phyloP scores from a whole-genome alignment of 2,113 vertebrate species.

The Piaya cayana region DNA sequence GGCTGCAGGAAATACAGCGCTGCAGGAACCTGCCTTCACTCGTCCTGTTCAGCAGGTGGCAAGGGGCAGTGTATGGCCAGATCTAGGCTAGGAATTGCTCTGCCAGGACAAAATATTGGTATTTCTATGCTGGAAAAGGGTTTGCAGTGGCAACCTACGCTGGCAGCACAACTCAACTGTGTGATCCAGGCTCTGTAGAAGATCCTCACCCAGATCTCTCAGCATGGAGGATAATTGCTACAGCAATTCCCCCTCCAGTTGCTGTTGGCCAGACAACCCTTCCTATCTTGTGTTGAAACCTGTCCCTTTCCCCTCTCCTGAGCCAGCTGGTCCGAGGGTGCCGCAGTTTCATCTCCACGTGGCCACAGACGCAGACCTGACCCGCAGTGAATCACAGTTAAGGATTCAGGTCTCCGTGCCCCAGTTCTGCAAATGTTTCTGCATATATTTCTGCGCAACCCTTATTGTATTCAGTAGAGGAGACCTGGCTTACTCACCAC shows the following conservation, averaged over 20 bases:
- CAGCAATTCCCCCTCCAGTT: not conserved
- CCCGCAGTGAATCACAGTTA: not conserved
- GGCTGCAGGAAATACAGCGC: not conserved
- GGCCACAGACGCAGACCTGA: not conserved
- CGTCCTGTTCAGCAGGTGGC: not conserved
- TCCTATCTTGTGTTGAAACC: not conserved
- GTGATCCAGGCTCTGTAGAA: not conserved
- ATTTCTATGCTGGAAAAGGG: not conserved
- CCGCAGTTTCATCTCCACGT: not conserved
- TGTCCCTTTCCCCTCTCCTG: not conserved
- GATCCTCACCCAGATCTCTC: not conserved
- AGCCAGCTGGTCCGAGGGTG: not conserved
- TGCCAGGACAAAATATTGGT: not conserved
- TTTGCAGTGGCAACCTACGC: not conserved
- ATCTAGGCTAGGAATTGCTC: not conserved
- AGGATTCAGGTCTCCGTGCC: not conserved
- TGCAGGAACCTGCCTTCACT: not conserved
- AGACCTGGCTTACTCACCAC: not conserved
- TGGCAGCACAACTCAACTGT: not conserved
- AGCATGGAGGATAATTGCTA: accelerated
- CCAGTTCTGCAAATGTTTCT: not conserved
- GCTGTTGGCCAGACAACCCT: not conserved
- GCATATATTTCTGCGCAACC: not conserved
- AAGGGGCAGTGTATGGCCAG: not conserved
- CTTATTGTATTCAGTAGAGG: not conserved